Evolutionary conservation across 1,140 invertebrate genomes (phyloP).

Genomic region (Tyrophagus putrescentiae): DNA sequence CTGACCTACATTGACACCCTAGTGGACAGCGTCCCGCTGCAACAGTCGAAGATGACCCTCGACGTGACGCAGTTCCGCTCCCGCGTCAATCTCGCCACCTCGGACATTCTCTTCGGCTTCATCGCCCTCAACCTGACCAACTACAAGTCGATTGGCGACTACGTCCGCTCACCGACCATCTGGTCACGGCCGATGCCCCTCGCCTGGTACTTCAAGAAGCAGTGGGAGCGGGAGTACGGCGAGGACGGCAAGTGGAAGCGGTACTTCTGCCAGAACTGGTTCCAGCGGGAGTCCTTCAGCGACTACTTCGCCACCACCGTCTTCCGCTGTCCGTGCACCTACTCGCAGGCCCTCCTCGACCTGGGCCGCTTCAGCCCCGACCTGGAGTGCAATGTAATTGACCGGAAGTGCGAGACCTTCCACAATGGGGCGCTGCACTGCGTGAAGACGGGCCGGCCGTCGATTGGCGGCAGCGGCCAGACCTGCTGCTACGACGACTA

Average conservation of each 20-base stretch:
- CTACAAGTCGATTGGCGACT: constrained; percentile 41
- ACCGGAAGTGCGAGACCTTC: constrained; percentile 71
- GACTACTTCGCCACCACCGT: constrained; percentile 71
- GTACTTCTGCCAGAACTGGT: constrained; percentile 69
- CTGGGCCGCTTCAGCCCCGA: constrained; percentile 83
- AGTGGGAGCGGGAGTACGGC: constrained; percentile 64
- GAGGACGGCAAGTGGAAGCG: constrained; percentile 53
- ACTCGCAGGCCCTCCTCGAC: constrained; percentile 75
- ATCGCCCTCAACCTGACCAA: constrained; percentile 75
- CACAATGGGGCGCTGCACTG: constrained; percentile 78
- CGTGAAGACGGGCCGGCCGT: constrained; percentile 73
- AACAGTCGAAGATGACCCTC: constrained; percentile 14
- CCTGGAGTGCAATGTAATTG: constrained; percentile 65
- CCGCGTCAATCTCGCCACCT: constrained; percentile 45
- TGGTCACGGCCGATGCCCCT: constrained; percentile 82
- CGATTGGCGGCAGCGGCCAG: constrained; percentile 79
- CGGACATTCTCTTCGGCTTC: constrained; percentile 70
- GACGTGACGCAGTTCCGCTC: constrained; percentile 40
- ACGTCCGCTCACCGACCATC: constrained; percentile 58
- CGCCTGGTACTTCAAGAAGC: constrained; percentile 74
- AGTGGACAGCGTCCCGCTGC: constrained; percentile 17
- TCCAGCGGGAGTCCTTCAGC: constrained; percentile 61
- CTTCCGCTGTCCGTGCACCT: constrained; percentile 69
- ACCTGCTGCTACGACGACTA: constrained; percentile 92
- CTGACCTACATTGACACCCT: constrained; percentile 29